Conservation (phyloP, 30 jellyfish, hydroid and myxozoan species). For the Hydra vulgaris region DNA sequence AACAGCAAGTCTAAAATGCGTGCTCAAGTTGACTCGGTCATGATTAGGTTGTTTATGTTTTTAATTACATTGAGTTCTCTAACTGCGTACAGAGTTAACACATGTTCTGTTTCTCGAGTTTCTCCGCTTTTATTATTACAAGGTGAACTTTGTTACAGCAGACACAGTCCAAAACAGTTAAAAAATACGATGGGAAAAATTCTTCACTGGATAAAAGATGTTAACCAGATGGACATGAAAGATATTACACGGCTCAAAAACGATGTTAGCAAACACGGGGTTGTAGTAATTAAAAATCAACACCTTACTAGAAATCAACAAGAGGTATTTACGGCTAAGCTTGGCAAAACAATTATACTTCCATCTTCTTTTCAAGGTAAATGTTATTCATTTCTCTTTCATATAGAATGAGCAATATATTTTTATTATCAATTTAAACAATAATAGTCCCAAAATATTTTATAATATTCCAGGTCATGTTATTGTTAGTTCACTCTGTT, state of each 20-base stretch:
- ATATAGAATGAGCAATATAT: too few species aligned
- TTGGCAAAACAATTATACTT: not conserved
- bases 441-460: not conserved
- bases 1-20: too few species aligned
- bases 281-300: not conserved
- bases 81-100: not conserved
- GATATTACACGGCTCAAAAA: not conserved
- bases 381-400: too few species aligned
- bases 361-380: constrained; percentile 1
- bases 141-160: not conserved
- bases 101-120: not conserved
- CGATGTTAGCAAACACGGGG: not conserved
- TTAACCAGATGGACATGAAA: not conserved
- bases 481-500: too few species aligned
- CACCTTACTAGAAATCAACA: not conserved
- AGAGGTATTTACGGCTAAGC: not conserved
- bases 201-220: constrained; percentile 10
- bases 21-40: too few species aligned
- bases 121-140: not conserved
- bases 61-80: not conserved
- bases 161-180: not conserved
- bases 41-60: not conserved
- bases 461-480: not conserved
- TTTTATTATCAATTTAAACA: too few species aligned
- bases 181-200: not conserved